phyloP scores from a whole-genome alignment of 2,113 vertebrate species.

The Ibidorhyncha struthersii region DNA sequence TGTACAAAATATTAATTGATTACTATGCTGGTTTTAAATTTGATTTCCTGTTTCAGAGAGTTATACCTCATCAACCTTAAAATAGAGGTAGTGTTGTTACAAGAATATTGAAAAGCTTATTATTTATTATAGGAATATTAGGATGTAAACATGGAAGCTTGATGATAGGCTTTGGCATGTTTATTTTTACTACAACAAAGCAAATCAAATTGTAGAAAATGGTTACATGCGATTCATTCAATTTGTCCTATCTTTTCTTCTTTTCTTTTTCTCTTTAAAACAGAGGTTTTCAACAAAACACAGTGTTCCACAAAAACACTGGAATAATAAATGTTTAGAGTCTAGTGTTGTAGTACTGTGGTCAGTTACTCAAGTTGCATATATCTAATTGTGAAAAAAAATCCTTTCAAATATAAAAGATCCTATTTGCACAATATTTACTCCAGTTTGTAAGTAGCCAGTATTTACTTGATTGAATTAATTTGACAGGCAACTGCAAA shows the following conservation, averaged over 20 bases:
- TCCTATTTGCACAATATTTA: not conserved
- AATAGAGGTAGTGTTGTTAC: not conserved
- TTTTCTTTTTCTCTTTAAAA: not conserved
- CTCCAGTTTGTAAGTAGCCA: not conserved
- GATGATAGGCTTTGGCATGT: not conserved
- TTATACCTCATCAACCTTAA: not conserved
- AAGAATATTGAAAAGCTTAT: not conserved
- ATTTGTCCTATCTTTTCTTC: not conserved
- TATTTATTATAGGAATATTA: not conserved
- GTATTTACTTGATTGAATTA: not conserved
- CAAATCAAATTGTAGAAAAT: not conserved
- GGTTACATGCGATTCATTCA: not conserved
- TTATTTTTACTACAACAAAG: not conserved
- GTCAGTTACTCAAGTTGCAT: not conserved
- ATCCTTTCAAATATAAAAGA: not conserved
- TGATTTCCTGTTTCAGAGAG: not conserved
- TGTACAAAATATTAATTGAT: not conserved
- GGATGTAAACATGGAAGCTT: not conserved
- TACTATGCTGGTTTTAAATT: not conserved
- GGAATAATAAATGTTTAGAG: not conserved
- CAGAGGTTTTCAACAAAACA: not conserved
- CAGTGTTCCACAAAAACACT: not conserved
- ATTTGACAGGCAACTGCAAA: not conserved
- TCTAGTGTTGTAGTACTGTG: not conserved
- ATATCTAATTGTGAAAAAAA: not conserved